A percentile compares a stretch with the other conserved stretches of the same genome.
These are phyloP conservation scores for Trichoplax adhaerens DNA, from an alignment of 37 sponge, comb jelly and placozoan genomes.

Conservation along the genomic window DNA sequence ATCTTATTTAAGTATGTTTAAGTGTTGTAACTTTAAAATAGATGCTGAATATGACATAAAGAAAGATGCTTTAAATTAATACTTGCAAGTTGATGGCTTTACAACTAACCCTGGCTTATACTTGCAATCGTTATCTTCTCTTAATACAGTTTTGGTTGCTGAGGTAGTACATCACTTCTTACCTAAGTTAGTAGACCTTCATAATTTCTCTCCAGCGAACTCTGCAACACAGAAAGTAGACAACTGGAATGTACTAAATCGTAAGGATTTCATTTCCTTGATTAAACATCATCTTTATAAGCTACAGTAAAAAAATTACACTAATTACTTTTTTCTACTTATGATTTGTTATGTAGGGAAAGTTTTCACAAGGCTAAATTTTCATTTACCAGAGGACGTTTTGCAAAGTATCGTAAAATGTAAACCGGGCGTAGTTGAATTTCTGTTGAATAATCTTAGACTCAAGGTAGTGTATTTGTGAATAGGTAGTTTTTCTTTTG, in stretches of 20 bases:
- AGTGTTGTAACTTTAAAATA: no score
- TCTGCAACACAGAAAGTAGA: constrained; percentile 56
- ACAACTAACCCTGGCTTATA: no score
- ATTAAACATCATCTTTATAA: background rate
- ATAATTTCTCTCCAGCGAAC: constrained; percentile 92
- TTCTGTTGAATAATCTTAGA: constrained; percentile 49
- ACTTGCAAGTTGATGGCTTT: no score
- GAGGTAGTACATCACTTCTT: constrained; percentile 74
- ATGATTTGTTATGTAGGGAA: constrained; percentile 46
- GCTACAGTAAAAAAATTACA: background rate
- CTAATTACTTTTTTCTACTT: background rate
- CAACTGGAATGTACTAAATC: constrained; percentile 91
- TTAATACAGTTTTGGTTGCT: constrained; percentile 61
- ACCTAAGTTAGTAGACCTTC: constrained; percentile 73
- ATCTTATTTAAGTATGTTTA: no score
- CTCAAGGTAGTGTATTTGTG: constrained; percentile 21
- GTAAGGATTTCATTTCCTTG: constrained; percentile 26
- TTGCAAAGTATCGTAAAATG: constrained; percentile 41
- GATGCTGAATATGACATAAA: no score
- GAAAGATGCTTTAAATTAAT: no score
- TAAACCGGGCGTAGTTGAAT: constrained; percentile 74
- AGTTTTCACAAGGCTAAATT: constrained; percentile 53
- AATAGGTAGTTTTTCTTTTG: no score
- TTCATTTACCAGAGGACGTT: constrained; percentile 54
- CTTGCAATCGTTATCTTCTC: background rate